These are phyloP conservation scores for Drosophila greeni DNA, from an alignment of 2,888 invertebrate genomes.

Conservation along the genomic window DNA sequence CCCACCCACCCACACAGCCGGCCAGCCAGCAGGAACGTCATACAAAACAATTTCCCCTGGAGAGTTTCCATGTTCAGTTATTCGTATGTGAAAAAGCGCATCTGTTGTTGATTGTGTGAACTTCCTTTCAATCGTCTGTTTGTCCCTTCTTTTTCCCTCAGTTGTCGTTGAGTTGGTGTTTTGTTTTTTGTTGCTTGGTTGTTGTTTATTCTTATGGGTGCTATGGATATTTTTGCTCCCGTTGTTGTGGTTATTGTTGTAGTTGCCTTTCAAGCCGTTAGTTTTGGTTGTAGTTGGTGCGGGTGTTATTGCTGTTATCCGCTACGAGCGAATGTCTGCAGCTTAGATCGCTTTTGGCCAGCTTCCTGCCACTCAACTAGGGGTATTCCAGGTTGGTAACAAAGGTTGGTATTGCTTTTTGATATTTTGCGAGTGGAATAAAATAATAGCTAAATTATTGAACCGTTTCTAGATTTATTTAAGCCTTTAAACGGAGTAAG, in stretches of 20 bases:
- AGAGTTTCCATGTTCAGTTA: constrained; percentile 72
- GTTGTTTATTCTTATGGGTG: constrained; percentile 33
- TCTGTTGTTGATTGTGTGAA: constrained; percentile 74
- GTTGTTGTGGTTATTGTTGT: constrained; percentile 44
- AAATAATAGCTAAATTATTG: no score
- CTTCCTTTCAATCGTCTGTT: constrained; percentile 73
- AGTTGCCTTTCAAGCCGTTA: constrained; percentile 33
- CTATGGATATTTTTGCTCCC: constrained; percentile 25
- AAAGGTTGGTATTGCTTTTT: neutral
- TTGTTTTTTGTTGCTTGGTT: constrained; percentile 50
- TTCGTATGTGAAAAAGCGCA: constrained; percentile 73
- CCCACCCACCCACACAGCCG: neutral
- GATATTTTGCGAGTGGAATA: neutral
- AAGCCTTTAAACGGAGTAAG: no score
- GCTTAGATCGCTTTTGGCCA: constrained; percentile 41
- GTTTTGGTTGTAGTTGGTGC: constrained; percentile 41
- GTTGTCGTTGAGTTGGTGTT: constrained; percentile 27
- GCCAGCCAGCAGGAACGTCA: constrained; percentile 32
- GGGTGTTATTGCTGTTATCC: constrained; percentile 66
- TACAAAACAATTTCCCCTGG: constrained; percentile 72
- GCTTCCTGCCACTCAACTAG: constrained; percentile 6
- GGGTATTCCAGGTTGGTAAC: constrained; percentile 16
- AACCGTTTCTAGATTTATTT: no score
- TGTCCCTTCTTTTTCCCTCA: constrained; percentile 43
- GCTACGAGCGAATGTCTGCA: constrained; percentile 46